Percentiles rank a stretch among this genome's conserved stretches.
phyloP scores from a whole-genome alignment of 2,888 invertebrate genomes.

The Neoscelio sp. region DNA sequence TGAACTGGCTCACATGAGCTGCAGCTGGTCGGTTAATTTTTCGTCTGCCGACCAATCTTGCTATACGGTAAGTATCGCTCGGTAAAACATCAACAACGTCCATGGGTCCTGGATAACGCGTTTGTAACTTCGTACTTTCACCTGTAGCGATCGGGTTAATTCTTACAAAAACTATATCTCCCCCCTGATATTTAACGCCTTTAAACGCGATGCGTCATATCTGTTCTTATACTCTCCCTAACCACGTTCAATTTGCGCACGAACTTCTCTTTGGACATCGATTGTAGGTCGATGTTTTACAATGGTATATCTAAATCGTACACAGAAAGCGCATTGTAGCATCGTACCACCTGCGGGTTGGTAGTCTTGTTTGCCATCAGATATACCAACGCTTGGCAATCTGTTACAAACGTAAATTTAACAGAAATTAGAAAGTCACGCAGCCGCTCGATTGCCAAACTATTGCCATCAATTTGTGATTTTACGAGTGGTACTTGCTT shows the following conservation, averaged over 20 bases:
- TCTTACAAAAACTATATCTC: too few species aligned
- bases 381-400: not conserved
- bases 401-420: not conserved
- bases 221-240: too few species aligned
- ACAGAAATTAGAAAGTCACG: not conserved
- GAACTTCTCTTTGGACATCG: too few species aligned
- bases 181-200: too few species aligned
- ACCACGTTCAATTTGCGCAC: too few species aligned
- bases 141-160: too few species aligned
- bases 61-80: too few species aligned
- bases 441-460: constrained; percentile 60
- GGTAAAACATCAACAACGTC: too few species aligned
- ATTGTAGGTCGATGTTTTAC: too few species aligned
- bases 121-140: too few species aligned
- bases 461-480: not conserved
- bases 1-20: not conserved
- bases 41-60: not conserved
- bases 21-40: not conserved
- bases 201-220: too few species aligned
- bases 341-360: not conserved
- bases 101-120: too few species aligned
- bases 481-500: not conserved
- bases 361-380: not conserved
- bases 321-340: not conserved
- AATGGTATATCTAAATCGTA: not conserved